Evolutionary conservation across 2,113 vertebrate genomes (phyloP).

Genomic region (Albula goreensis): DNA sequence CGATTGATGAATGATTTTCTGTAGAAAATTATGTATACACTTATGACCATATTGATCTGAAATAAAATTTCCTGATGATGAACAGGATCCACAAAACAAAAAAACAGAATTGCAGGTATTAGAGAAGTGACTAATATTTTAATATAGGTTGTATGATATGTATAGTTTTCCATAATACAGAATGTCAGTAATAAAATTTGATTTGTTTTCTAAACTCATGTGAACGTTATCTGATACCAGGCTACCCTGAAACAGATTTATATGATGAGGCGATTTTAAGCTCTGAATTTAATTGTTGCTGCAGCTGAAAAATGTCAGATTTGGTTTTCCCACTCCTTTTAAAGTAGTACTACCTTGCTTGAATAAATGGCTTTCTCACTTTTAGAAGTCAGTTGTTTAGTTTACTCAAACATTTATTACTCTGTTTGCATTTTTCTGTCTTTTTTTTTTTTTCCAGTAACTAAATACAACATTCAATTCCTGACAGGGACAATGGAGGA

Average conservation of each 20-base stretch:
- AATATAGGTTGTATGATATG: no score
- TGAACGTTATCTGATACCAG: not conserved
- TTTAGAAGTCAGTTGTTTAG: not conserved
- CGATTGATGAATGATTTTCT: constrained; percentile 6
- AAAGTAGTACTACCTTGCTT: not conserved
- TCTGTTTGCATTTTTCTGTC: not conserved
- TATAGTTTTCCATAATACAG: no score
- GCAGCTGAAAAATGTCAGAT: not conserved
- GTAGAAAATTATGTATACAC: not conserved
- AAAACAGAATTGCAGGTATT: no score
- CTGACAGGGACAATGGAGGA: constrained; percentile 70
- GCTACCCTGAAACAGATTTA: not conserved
- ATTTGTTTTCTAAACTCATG: no score
- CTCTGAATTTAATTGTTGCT: not conserved
- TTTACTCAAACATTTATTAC: not conserved
- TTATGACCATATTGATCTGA: not conserved
- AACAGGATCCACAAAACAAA: not conserved
- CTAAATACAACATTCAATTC: constrained; percentile 24
- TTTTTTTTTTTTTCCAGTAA: not conserved
- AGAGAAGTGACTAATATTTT: no score
- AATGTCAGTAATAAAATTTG: no score
- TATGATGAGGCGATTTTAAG: not conserved
- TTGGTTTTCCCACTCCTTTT: not conserved
- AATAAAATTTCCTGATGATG: not conserved
- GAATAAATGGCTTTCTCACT: not conserved